Conservation (phyloP, 1,140 invertebrate genomes). For the Leptinotarsa texana region DNA sequence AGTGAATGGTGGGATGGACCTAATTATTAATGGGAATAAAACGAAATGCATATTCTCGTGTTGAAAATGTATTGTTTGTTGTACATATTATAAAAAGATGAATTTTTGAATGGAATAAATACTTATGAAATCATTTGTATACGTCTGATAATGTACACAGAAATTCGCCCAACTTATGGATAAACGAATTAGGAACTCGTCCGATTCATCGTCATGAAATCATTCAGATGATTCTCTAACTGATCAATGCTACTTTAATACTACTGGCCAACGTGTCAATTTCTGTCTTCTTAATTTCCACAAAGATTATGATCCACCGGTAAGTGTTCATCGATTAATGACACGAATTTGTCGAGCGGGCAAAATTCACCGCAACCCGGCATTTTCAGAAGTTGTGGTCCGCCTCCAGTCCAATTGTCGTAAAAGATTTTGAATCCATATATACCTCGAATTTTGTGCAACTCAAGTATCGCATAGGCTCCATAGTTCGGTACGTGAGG, state of each 20-base stretch:
- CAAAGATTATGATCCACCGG: conserved; percentile 31
- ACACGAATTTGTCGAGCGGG: conserved; percentile 50
- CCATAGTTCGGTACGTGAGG: conserved; percentile 63
- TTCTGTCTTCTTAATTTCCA: conserved; percentile 27
- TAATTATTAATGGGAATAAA: no score
- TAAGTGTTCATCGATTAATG: conserved; percentile 45
- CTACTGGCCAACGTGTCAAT: background rate
- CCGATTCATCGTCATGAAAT: background rate
- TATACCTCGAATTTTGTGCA: conserved; percentile 37
- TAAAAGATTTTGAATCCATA: conserved; percentile 47
- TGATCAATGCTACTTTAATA: no score
- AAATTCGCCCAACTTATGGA: no score
- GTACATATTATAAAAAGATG: no score
- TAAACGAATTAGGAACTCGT: no score
- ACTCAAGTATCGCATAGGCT: conserved; percentile 50
- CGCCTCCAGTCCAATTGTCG: conserved; percentile 36
- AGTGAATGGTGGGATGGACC: no score
- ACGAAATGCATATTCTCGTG: no score
- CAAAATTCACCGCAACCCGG: conserved; percentile 49
- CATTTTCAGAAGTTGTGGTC: conserved; percentile 45
- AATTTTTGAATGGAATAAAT: no score
- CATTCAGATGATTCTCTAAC: background rate
- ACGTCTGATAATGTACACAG: no score
- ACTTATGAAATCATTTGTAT: no score
- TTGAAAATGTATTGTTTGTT: no score